Evolutionary conservation across 2,888 invertebrate species (phyloP), one percentile per base, ranked within the genome.

Genomic region (Dioctria linearis): DNA sequence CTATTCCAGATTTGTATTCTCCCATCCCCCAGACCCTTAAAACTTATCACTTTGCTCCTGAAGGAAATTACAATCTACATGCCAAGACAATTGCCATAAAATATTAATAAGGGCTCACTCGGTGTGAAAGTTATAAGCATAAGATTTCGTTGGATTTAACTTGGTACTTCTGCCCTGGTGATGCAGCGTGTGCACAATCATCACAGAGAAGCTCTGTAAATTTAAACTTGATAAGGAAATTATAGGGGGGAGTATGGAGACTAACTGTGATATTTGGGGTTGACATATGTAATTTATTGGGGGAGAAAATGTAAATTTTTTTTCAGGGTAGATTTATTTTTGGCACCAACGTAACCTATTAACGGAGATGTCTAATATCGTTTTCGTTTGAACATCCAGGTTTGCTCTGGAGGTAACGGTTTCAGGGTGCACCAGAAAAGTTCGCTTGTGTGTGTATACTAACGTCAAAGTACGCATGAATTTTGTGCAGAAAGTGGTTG

Each of bases 61-160:
- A 43, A 46, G 67, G 46, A 67, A 67, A 67, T 67, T 67, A 67
- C 67, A 67, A 67, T 67, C 46, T 67, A 0, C 42, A 67, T 25
- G 25, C 46, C 46, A 67, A 67, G 46, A n/a, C 67, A 43, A 67
- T 67, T 67, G 46, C 46, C 46, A 9, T 67, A 67, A 67, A 67
- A 67, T 67, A 67, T 67, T 67, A 43, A 67, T 42, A 67, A 67
- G 46, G 49, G 13, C 67, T 67, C 67, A 49, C 43, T 67, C 9
- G 46, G 25, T 46, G n/a, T 46, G 67, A 13, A 13, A 42, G 0
- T 3, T 11, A 57, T 2, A 5, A 42, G 13, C 13, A 25, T 25
- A 42, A 8, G 46, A 13, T 11, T 66, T 8, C 8, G 40, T n/a
- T 43, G n/a, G 67, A 67, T 43, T 25, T 43, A 11, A 5, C 49